Evolutionary conservation across 2,888 invertebrate genomes (phyloP).

Genomic region (Protodeltote pygarga): DNA sequence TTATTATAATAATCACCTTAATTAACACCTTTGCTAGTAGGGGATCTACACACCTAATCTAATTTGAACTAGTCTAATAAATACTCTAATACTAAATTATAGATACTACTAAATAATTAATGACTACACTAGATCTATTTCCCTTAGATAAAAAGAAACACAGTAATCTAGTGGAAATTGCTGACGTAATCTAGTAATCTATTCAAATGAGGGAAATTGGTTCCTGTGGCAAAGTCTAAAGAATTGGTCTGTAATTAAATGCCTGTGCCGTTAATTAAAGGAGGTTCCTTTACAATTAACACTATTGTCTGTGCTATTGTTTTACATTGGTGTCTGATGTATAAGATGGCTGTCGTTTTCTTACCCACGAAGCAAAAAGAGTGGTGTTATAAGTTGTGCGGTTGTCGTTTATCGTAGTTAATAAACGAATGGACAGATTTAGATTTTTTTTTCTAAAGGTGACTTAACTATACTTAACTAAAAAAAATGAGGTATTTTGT

Average conservation of each 20-base stretch:
- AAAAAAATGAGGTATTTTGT: too few relatives aligned
- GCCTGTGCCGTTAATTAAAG: conserved; percentile 19
- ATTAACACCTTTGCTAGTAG: too few relatives aligned
- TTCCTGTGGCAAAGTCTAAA: conserved; percentile 33
- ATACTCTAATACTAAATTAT: neutral
- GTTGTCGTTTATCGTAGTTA: too few relatives aligned
- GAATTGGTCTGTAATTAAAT: conserved; percentile 28
- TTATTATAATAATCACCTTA: too few relatives aligned
- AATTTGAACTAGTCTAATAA: too few relatives aligned
- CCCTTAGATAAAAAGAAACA: conserved; percentile 21
- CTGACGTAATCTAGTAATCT: conserved; percentile 31
- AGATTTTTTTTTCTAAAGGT: too few relatives aligned
- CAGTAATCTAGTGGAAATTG: conserved; percentile 12
- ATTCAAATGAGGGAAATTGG: conserved; percentile 34
- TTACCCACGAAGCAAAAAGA: too few relatives aligned
- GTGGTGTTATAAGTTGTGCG: too few relatives aligned
- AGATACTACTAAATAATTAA: neutral
- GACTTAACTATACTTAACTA: too few relatives aligned
- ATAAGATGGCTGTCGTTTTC: too few relatives aligned
- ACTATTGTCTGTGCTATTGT: neutral
- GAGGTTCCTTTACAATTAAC: conserved; percentile 4
- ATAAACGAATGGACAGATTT: too few relatives aligned
- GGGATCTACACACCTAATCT: too few relatives aligned
- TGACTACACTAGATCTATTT: neutral
- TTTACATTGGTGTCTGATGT: neutral